These are phyloP conservation scores for Tortrix viridana DNA, from an alignment of 2,888 invertebrate genomes.

Conservation along the genomic window DNA sequence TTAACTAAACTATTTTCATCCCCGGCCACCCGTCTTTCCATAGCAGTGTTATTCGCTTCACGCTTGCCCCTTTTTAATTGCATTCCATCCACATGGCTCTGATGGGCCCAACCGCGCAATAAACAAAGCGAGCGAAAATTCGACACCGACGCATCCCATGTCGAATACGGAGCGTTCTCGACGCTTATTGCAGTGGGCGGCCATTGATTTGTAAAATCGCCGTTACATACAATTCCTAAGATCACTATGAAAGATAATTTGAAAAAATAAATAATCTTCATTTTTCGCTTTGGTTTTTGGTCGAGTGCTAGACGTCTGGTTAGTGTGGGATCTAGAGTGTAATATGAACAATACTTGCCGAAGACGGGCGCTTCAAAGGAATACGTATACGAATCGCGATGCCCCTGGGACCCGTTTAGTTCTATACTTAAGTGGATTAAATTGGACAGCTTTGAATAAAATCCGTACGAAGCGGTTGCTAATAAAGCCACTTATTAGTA, in stretches of 20 bases:
- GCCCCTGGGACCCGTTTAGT: slow-evolving; percentile 66
- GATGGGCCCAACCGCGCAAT: slow-evolving; percentile 13
- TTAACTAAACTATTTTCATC: background rate
- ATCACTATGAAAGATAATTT: slow-evolving; percentile 50
- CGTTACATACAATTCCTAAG: slow-evolving; percentile 53
- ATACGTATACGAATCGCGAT: slow-evolving; percentile 42
- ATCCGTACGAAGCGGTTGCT: slow-evolving; percentile 60
- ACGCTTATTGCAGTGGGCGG: too few relatives aligned
- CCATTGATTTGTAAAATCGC: slow-evolving; percentile 44
- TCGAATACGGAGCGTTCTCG: background rate
- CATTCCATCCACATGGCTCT: slow-evolving; percentile 3
- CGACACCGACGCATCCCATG: slow-evolving; percentile 11
- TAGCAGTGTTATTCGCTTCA: slow-evolving; percentile 14
- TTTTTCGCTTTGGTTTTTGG: slow-evolving; percentile 44
- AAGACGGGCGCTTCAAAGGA: slow-evolving; percentile 29
- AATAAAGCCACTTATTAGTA: slow-evolving; percentile 68
- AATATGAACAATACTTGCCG: slow-evolving; percentile 44
- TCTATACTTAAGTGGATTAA: slow-evolving; percentile 77
- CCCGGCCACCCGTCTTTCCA: slow-evolving; percentile 6
- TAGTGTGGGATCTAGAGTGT: slow-evolving; percentile 55
- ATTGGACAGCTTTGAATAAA: slow-evolving; percentile 68
- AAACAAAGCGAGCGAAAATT: slow-evolving; percentile 19
- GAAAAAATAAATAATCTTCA: slow-evolving; percentile 57
- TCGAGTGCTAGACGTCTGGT: slow-evolving; percentile 57
- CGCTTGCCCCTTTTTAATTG: slow-evolving; percentile 27